Base-by-base conservation (phyloP, 2,888 invertebrate genomes). In the Gryllus longicercus region DNA sequence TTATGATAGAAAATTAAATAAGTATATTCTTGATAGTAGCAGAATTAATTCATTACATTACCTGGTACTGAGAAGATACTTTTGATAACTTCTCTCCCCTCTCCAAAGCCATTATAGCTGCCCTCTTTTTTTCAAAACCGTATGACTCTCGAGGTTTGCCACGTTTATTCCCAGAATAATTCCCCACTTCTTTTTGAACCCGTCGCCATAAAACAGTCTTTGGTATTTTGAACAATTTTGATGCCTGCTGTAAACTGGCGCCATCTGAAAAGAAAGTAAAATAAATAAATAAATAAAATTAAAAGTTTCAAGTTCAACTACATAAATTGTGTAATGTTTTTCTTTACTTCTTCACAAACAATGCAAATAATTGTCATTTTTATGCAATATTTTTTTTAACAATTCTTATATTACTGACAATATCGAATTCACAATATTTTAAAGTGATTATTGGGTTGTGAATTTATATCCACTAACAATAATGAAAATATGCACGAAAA, bases 121-220 rank as follows among this genome's bases (percentile, higher is more conserved):
- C 87, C 82, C 86, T 86, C 81, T 86, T 85, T 81, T 84, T 86
- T 23, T 86, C 87, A 21, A 85, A 83, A 25, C 84, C 85, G 81
- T 88, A 87, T 10, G 85, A 84, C 77, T 85, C 85, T 74, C 85
- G 86, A 80, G 83, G 83, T 79, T 86, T 86, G 0, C 85, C 83
- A 77, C 86, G 85, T 18, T 76, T 38, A 75, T 77, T 78, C 50
- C 38, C 49, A 21, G n/a, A 18, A n/a, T 50, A 25, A 38, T 76
- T 78, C 8, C 81, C 83, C 51, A 86, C 86, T 81, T 87, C 87
- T 82, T 87, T 88, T 80, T 87, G 87, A 81, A 88, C 87, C 82
- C 88, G 84, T 79, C 88, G 84, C 88, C 88, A 88, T 25, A 88
- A 84, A 18, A 88, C 88, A 25, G 88, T 88, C 84, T 88, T 88